A percentile compares a stretch with the other conserved stretches of the same genome.
phyloP scores from a whole-genome alignment of 2,888 invertebrate species.

The Drosophila picticornis region DNA sequence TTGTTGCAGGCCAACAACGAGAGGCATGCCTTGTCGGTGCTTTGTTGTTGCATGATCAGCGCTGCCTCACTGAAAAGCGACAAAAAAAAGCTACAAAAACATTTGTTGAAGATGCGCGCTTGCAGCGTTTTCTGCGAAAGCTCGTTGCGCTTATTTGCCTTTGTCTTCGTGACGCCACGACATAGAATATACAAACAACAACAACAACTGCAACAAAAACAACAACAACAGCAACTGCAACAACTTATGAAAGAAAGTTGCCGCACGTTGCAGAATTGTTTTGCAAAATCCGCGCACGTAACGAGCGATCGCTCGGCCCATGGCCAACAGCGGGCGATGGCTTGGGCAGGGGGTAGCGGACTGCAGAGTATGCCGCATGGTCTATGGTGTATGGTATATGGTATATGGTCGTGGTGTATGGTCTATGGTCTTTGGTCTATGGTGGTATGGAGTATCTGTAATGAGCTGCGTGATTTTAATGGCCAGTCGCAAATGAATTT shows the following conservation, averaged over 20 bases:
- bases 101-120: slow-evolving; percentile 79
- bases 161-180: slow-evolving; percentile 78
- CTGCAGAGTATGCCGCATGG: not conserved
- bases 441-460: slow-evolving; percentile 33
- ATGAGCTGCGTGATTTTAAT: slow-evolving; percentile 75
- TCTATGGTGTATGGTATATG: not conserved
- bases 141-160: slow-evolving; percentile 80
- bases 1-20: slow-evolving; percentile 1
- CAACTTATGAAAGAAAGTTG: slow-evolving; percentile 73
- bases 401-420: not conserved
- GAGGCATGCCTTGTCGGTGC: slow-evolving; percentile 45
- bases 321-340: not conserved
- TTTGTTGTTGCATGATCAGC: slow-evolving; percentile 51
- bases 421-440: not conserved
- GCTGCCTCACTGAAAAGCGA: slow-evolving; percentile 21
- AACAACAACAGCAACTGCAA: slow-evolving; percentile 7
- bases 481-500: slow-evolving; percentile 75
- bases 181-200: slow-evolving; percentile 58
- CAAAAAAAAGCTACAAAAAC: slow-evolving; percentile 1
- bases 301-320: slow-evolving; percentile 40
- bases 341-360: not conserved
- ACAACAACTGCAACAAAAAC: slow-evolving; percentile 29
- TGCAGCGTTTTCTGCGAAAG: slow-evolving; percentile 74
- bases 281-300: slow-evolving; percentile 78
- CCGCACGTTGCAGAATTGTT: slow-evolving; percentile 62